Base-by-base conservation (phyloP, 1,140 invertebrate genomes). In the Drosophila ironensis region DNA sequence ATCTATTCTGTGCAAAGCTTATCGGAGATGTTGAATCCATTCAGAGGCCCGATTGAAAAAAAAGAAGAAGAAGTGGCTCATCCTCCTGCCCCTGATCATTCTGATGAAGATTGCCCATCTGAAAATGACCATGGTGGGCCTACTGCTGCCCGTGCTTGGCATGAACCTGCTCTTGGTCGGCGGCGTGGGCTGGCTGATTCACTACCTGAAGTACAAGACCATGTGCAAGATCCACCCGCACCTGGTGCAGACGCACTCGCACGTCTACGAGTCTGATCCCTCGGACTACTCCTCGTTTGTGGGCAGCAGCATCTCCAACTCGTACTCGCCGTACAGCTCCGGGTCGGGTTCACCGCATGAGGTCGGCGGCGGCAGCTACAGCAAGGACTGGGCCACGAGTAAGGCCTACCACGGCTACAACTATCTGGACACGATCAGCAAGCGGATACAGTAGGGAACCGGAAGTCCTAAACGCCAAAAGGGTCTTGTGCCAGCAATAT, bases 191-290 rank as follows among this genome's bases (percentile, higher is more conserved):
- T 89, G 88, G 88, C 64, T 89, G 3, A 88, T 89, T 51, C 88
- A 89, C 52, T 89, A 89, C 51, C 54, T 89, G 2, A 89, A 89
- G 45, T 89, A 67, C 45, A 89, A 89, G 47, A 89, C 88, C 1
- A 45, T 89, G 12, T 89, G 88, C 75, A 89, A 89, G 67, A 89
- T 89, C 27, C 88, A 89, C 24, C 88, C 88, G 11, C 88, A 89
- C 20, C 51, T 89, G 61, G 84, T 89, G 56, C 88, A 89, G 33
- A 67, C 81, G 5, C 88, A 89, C 35, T 89, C 88, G 38, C 88
- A 89, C 46, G 88, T 89, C 38, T 89, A 89, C 48, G 88, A 89
- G 30, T 82, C 80, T 0, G 88, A 89, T 44, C 88, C 88, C n/a
- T 20, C 73, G 11, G 87, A 89, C 61, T 89, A 89, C 46, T 89